Evolutionary conservation across 2,888 invertebrate species (phyloP).

Genomic region (Temnothorax unifasciatus): DNA sequence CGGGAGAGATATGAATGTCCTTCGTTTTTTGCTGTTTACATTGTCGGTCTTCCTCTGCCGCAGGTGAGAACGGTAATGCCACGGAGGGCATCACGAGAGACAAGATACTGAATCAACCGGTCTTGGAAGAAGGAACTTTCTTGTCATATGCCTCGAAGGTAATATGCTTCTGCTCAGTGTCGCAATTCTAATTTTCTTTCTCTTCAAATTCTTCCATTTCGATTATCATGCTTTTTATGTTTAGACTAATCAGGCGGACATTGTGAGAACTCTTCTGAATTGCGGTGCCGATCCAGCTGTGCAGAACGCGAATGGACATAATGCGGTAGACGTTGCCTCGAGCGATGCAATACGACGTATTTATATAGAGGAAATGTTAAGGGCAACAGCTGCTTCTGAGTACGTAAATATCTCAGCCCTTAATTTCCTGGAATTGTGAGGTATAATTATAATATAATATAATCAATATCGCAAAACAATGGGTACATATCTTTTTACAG

Average conservation of each 20-base stretch:
- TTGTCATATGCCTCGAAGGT: constrained; percentile 88
- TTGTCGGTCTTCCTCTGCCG: background rate
- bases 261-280: constrained; percentile 88
- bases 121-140: constrained; percentile 87
- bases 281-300: constrained; percentile 89
- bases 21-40: background rate
- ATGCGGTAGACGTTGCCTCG: constrained; percentile 87
- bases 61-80: constrained; percentile 84
- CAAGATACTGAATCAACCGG: constrained; percentile 86
- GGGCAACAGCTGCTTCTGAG: constrained; percentile 89
- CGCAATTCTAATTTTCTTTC: background rate
- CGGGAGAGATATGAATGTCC: background rate
- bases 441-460: background rate
- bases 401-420: constrained; percentile 80
- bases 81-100: constrained; percentile 85
- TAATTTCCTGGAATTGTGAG: constrained; percentile 22
- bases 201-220: background rate
- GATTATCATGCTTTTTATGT: constrained; percentile 7
- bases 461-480: background rate
- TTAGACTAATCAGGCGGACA: constrained; percentile 87
- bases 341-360: constrained; percentile 87
- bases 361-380: constrained; percentile 88
- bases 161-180: too few relatives aligned
- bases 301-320: constrained; percentile 87
- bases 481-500: constrained; percentile 80